phyloP scores from a whole-genome alignment of 2,888 invertebrate genomes.

The Callinectes sapidus region DNA sequence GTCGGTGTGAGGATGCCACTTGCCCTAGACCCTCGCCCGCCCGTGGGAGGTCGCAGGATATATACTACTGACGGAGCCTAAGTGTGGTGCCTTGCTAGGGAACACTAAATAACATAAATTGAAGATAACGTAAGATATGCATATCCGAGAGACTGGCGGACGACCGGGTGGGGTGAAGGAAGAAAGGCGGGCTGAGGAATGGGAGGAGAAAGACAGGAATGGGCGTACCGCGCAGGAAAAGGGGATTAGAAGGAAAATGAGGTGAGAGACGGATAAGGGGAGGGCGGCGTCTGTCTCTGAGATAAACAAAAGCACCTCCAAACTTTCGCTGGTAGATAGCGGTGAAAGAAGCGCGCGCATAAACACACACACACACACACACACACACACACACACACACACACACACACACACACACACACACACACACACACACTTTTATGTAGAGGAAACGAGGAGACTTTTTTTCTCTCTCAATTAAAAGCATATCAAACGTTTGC shows the following conservation, averaged over 20 bases:
- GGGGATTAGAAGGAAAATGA: background rate
- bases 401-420: conserved; percentile 10
- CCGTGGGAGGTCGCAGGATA: conserved; percentile 12
- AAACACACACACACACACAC: conserved; percentile 21
- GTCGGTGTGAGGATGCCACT: conserved; percentile 35
- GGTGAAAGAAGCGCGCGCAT: background rate
- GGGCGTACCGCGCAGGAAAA: conserved; percentile 24
- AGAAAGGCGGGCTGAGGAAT: background rate
- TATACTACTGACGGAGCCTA: conserved; percentile 1
- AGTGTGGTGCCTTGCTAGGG: background rate
- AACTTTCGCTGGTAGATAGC: background rate
- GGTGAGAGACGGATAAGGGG: conserved; percentile 17
- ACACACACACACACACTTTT: background rate
- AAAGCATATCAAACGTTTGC: background rate
- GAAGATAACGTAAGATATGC: background rate
- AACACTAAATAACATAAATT: conserved; percentile 1
- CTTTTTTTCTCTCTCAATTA: background rate
- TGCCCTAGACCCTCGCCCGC: background rate
- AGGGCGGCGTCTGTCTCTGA: background rate
- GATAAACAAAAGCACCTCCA: conserved; percentile 22
- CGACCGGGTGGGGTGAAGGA: background rate
- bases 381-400: conserved; percentile 5
- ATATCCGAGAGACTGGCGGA: background rate
- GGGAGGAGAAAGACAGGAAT: background rate
- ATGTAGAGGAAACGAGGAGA: no score